Conservation (phyloP, 2,113 vertebrate genomes). For the Erinaceus europaeus region DNA sequence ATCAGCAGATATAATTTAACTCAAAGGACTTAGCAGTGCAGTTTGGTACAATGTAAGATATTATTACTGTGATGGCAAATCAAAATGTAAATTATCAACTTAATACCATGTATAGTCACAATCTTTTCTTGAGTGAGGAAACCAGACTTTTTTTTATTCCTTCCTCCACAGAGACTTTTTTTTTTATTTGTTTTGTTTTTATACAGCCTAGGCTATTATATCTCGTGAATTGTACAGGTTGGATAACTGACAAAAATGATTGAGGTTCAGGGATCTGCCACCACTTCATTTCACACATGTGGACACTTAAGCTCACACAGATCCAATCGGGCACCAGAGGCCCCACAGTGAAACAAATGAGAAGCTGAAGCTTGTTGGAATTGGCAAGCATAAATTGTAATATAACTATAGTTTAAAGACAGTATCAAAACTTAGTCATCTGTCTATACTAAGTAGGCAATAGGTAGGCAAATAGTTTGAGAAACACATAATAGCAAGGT, state of each 20-base stretch:
- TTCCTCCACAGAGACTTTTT: neutral
- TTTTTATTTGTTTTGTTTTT: neutral
- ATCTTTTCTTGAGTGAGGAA: neutral
- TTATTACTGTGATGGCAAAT: neutral
- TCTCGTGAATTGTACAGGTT: neutral
- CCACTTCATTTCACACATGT: neutral
- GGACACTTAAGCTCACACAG: neutral
- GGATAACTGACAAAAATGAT: neutral
- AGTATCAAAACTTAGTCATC: neutral
- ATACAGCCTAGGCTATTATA: neutral
- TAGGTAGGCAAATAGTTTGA: neutral
- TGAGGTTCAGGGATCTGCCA: neutral
- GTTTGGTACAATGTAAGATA: neutral
- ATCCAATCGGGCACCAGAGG: neutral
- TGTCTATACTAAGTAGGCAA: slow-evolving; percentile 5
- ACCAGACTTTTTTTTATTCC: neutral
- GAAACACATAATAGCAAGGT: neutral
- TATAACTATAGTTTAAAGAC: neutral
- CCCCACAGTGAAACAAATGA: neutral
- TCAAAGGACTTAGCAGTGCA: neutral
- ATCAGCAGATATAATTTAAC: neutral
- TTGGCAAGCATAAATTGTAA: neutral
- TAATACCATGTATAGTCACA: neutral
- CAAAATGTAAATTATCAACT: neutral
- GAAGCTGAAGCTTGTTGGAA: neutral